Base-by-base conservation (phyloP, 2,113 vertebrate species). In the Anser brachyrhynchus region DNA sequence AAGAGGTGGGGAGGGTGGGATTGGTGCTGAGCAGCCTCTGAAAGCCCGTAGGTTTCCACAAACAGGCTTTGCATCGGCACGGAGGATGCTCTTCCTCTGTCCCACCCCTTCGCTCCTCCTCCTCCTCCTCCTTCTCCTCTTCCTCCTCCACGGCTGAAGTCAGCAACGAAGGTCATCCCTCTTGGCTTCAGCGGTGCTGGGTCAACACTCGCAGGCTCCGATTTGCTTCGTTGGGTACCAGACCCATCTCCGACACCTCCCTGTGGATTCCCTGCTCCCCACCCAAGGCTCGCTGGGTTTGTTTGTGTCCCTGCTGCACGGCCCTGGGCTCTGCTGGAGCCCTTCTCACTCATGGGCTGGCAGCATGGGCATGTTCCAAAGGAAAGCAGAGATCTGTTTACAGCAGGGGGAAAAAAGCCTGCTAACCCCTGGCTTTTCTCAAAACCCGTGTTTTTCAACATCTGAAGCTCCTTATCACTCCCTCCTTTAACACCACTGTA, bases 251-350 rank as follows among this genome's bases (percentile, higher is more conserved):
- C 13, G 49, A 39, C 54, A 35, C 0, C 0, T 37, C 52, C 10
- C 0, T 4, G 0, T 13, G 43, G 49, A 19, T 6, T 59, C 13
- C 8, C 37, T 1, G 1, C 62, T 85, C 22, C 54, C 19, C 82
- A 35, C 9, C n/a, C 49, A 15, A 12, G 39, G 39, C 25, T 51
- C 11, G 4, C 55, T 62, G 84, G 65, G 35, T 49, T 61, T 55
- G 9, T 19, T 3, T 31, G 35, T 73, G 74, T 44, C 75, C 91
- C 13, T 25, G 46, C 78, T 55, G 57, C 37, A 9, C 17, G 19
- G 29, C 10, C 79, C 37, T 31, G 22, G 11, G 46, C 58, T 31
- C n/a, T 28, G 59, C 59, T 1, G 19, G 58, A n/a, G 25, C 59
- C 46, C 73, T 10, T 46, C 29, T 39, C 46, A 51, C 43, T 23